Base-by-base conservation (phyloP, 2,113 vertebrate genomes). In the Atherinomorus stipes region DNA sequence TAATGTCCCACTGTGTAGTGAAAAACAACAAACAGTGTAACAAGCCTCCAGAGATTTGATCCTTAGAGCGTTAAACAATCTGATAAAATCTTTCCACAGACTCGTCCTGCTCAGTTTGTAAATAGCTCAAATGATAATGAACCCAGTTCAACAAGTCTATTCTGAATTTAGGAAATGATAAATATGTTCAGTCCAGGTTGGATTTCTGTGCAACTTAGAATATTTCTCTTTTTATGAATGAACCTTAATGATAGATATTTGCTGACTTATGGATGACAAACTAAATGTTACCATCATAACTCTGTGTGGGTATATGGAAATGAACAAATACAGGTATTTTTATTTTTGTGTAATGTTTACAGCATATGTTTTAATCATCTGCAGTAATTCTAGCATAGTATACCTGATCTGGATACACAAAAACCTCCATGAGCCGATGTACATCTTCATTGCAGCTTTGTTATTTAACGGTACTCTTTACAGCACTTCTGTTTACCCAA, bases 371-470 rank as follows among this genome's bases (percentile, higher is more conserved):
- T 7, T 84, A 1, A 82, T 83, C 1, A 11, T 80, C 5, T 76
- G 54, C 40, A 54, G 1, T 67, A 78, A 78, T 60, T 59, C 2
- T 16, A 65, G 21, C 4, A 65, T 78, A 45, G 37, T 78, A 0
- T 78, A 1, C 38, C 11, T 78, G 9, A 71, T 78, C 0, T 58
- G 45, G 25, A 37, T 4, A 7, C 26, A 60, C 26, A 44, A 45
- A 64, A 65, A 37, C 53, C 68, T 78, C 31, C 61, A 87, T 21
- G 68, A 87, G 26, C 85, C 85, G 0, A 85, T 87, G 81, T 87
- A 87, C 42, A 64, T 87, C 2, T 84, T 85, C 11, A 82, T 80
- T 23, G 78, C 75, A 34, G 78, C 78, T 37, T 47, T 87, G 52
- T 18, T 67, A 2, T 1, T 64, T 1, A 85, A 82, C 60, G 67